Conservation (phyloP, 2,888 invertebrate species). For the Pilophorus perplexus region DNA sequence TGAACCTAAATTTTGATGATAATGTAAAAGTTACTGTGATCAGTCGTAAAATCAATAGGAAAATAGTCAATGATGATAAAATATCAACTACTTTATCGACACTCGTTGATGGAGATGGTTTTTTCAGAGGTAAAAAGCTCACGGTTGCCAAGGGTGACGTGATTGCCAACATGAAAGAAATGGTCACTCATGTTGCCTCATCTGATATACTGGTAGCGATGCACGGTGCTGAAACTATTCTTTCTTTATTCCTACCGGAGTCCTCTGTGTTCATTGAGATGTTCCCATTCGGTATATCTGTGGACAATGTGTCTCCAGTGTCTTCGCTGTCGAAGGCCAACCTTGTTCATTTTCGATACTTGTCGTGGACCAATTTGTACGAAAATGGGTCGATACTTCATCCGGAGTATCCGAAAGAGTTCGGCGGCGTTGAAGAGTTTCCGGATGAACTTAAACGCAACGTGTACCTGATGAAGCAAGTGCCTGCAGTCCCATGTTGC, state of each 20-base stretch:
- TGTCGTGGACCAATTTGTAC: conserved; percentile 53
- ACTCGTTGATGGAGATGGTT: not conserved
- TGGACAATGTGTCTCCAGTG: conserved; percentile 54
- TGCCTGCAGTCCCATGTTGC: conserved; percentile 55
- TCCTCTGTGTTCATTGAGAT: conserved; percentile 54
- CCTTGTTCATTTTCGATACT: conserved; percentile 52
- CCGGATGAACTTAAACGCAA: conserved; percentile 49
- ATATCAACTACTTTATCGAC: conserved; percentile 49
- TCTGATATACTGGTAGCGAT: conserved; percentile 49
- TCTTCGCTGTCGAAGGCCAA: conserved; percentile 52
- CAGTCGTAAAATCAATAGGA: conserved; percentile 52
- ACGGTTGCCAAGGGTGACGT: conserved; percentile 42
- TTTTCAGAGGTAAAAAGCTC: not conserved
- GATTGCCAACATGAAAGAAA: conserved; percentile 44
- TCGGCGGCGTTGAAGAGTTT: conserved; percentile 54
- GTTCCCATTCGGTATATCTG: conserved; percentile 56
- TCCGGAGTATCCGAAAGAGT: conserved; percentile 51
- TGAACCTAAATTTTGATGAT: not conserved
- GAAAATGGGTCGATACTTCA: conserved; percentile 50
- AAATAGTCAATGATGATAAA: conserved; percentile 54
- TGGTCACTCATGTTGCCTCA: conserved; percentile 44
- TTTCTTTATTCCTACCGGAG: conserved; percentile 53
- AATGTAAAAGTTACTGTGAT: conserved; percentile 45
- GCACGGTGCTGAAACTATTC: conserved; percentile 54
- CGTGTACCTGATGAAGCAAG: conserved; percentile 51